These are phyloP conservation scores for Tenthredo mesomela DNA, from an alignment of 2,888 invertebrate genomes.

Conservation along the genomic window DNA sequence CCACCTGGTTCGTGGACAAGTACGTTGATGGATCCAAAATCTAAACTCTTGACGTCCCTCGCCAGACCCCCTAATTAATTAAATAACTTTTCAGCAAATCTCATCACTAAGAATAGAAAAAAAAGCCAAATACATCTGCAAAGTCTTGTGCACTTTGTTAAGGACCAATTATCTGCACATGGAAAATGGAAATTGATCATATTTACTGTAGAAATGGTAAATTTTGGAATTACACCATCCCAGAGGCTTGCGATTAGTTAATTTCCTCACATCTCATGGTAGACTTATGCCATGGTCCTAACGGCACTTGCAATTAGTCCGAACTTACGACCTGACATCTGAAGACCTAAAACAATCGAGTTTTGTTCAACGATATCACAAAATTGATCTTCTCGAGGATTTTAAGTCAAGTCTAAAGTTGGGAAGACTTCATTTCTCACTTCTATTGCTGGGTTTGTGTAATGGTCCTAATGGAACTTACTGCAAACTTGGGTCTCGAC, in stretches of 20 bases:
- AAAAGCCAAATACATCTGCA: background rate
- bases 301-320: background rate
- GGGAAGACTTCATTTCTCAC: background rate
- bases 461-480: no score
- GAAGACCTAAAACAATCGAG: no score
- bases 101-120: background rate
- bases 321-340: no score
- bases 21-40: constrained; percentile 65
- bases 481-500: no score
- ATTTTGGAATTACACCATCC: background rate
- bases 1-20: constrained; percentile 69
- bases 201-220: background rate
- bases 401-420: no score
- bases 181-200: background rate
- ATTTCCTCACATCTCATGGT: background rate
- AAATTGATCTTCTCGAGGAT: no score
- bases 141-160: background rate
- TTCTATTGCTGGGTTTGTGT: background rate
- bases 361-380: no score
- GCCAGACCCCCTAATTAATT: constrained; percentile 28
- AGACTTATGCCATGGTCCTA: background rate
- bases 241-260: background rate
- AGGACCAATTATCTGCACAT: background rate
- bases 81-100: background rate
- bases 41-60: constrained; percentile 47